A percentile compares a stretch with the other conserved stretches of the same genome.
These are phyloP conservation scores for Zaprionus tsacasi DNA, from an alignment of 1,140 invertebrate species.

Conservation along the genomic window DNA sequence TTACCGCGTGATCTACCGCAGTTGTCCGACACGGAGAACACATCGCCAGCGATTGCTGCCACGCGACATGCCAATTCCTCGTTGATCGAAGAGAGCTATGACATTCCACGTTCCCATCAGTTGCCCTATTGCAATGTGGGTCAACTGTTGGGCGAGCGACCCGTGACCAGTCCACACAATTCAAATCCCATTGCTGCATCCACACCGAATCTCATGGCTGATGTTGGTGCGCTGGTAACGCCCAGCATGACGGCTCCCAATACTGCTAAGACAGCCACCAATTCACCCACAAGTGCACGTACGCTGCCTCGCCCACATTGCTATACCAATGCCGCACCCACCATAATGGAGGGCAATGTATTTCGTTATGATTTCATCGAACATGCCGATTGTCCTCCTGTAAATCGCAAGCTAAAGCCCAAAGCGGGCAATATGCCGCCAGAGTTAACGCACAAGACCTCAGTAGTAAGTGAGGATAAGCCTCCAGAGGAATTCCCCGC, in stretches of 20 bases:
- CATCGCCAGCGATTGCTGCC: slow-evolving; percentile 79
- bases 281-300: slow-evolving; percentile 63
- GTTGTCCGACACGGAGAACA: slow-evolving; percentile 84
- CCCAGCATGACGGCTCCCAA: slow-evolving; percentile 11
- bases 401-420: slow-evolving; percentile 92
- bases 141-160: slow-evolving; percentile 73
- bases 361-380: slow-evolving; percentile 86
- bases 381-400: slow-evolving; percentile 87
- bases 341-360: slow-evolving; percentile 86
- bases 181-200: slow-evolving; percentile 72
- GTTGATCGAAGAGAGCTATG: slow-evolving; percentile 88
- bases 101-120: slow-evolving; percentile 89
- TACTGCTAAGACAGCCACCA: slow-evolving; percentile 19
- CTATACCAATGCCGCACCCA: slow-evolving; percentile 90
- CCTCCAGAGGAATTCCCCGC: slow-evolving; percentile 80
- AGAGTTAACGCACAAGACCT: slow-evolving; percentile 54
- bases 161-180: slow-evolving; percentile 70
- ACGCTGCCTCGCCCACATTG: slow-evolving; percentile 86
- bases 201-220: slow-evolving; percentile 77
- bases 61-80: slow-evolving; percentile 66
- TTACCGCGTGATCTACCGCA: slow-evolving; percentile 71
- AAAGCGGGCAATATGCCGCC: slow-evolving; percentile 69
- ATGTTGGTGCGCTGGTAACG: slow-evolving; percentile 21
- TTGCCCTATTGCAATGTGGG: slow-evolving; percentile 82
- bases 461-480: slow-evolving; percentile 86